A percentile compares a stretch with the other conserved stretches of the same genome.
phyloP scores from a whole-genome alignment of 2,888 invertebrate species.

The Lamellibrachia columna region DNA sequence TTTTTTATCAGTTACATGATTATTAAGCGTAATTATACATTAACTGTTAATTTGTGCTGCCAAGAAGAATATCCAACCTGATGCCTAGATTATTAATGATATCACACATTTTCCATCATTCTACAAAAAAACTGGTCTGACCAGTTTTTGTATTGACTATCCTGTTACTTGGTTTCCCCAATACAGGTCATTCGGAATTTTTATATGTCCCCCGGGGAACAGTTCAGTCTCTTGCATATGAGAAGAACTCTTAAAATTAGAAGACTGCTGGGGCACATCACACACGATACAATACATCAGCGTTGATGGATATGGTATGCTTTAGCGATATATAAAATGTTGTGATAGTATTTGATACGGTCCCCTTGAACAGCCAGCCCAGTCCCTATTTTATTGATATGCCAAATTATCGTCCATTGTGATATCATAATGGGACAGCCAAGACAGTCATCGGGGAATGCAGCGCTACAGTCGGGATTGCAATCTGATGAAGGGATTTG shows the following conservation, averaged over 20 bases:
- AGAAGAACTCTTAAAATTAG: background rate
- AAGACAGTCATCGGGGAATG: background rate
- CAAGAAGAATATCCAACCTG: background rate
- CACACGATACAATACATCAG: background rate
- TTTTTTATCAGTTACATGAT: background rate
- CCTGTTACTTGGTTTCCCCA: too few relatives aligned
- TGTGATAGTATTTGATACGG: background rate
- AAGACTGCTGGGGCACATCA: background rate
- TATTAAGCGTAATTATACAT: background rate
- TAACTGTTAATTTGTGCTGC: background rate
- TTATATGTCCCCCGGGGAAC: background rate
- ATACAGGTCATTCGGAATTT: too few relatives aligned
- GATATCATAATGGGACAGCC: background rate
- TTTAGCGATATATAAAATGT: background rate
- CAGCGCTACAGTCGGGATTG: background rate
- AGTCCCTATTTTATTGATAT: slow-evolving; percentile 6
- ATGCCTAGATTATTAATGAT: background rate
- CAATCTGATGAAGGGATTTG: background rate
- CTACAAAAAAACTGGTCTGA: background rate
- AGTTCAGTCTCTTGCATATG: background rate
- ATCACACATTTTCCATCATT: background rate
- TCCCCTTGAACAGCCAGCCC: background rate
- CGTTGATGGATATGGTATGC: background rate
- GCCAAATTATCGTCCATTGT: background rate
- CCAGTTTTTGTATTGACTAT: too few relatives aligned